These are phyloP conservation scores for Colossoma macropomum DNA, from an alignment of 2,113 vertebrate species.

Conservation along the genomic window DNA sequence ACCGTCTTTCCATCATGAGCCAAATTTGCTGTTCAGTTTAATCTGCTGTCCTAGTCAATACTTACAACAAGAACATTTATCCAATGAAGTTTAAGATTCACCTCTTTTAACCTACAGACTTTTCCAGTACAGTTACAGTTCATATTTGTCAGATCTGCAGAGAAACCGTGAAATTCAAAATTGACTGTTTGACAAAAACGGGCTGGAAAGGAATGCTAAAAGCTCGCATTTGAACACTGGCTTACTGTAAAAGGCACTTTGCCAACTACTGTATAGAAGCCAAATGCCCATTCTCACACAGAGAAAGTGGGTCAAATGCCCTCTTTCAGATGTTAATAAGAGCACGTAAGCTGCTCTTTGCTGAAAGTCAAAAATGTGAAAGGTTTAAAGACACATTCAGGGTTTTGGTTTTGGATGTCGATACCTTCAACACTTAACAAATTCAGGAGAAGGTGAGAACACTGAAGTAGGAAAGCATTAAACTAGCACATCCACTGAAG, in stretches of 20 bases:
- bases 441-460: too few relatives aligned
- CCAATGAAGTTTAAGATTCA: neutral
- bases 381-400: too few relatives aligned
- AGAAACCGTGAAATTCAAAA: neutral
- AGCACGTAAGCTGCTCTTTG: neutral
- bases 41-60: too few relatives aligned
- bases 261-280: constrained; percentile 20
- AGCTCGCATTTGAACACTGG: constrained; percentile 15
- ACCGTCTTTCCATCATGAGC: neutral
- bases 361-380: constrained; percentile 1
- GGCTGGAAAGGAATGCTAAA: constrained; percentile 18
- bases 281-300: constrained; percentile 18
- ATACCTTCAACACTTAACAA: too few relatives aligned
- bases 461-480: too few relatives aligned
- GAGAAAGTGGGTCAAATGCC: constrained; percentile 47
- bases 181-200: neutral
- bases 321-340: constrained; percentile 32
- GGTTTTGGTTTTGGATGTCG: too few relatives aligned
- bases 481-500: too few relatives aligned
- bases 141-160: neutral
- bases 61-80: too few relatives aligned
- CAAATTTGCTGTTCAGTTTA: neutral
- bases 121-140: neutral
- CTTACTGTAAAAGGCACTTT: constrained; percentile 34
- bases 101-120: neutral